A percentile compares a stretch with the other conserved stretches of the same genome.
phyloP scores from a whole-genome alignment of 2,888 invertebrate genomes.

The Phalangium opilio region DNA sequence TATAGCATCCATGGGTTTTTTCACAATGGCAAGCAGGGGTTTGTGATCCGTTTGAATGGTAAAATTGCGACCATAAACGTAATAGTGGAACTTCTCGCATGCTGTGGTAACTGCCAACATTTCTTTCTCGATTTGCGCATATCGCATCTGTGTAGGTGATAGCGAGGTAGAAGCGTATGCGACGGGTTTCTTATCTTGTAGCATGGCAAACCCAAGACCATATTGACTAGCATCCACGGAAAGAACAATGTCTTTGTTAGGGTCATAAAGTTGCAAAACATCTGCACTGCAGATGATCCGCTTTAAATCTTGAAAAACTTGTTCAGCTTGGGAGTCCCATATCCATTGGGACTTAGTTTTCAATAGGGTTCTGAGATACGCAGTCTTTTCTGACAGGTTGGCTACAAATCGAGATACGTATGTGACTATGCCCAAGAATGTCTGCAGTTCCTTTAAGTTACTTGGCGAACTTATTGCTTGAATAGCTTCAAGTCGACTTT shows the following conservation, averaged over 20 bases:
- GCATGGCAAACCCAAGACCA: conserved; percentile 26
- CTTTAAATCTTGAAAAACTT: conserved; percentile 22
- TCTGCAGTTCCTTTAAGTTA: conserved; percentile 2
- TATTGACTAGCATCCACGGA: conserved; percentile 26
- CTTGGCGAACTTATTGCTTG: not conserved
- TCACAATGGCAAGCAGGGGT: too few species aligned
- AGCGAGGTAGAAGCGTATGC: conserved; percentile 27
- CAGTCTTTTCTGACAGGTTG: too few species aligned
- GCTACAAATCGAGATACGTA: conserved; percentile 4
- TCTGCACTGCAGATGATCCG: conserved; percentile 22
- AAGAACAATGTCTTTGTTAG: conserved; percentile 16
- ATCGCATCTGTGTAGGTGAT: conserved; percentile 24
- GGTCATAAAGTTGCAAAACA: conserved; percentile 25
- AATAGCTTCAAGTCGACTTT: conserved; percentile 1
- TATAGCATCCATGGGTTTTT: too few species aligned
- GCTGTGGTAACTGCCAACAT: too few species aligned
- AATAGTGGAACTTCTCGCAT: too few species aligned
- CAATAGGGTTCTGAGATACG: too few species aligned
- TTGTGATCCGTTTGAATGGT: too few species aligned
- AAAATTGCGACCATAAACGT: too few species aligned
- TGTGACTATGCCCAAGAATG: conserved; percentile 6
- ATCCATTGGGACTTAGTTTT: too few species aligned
- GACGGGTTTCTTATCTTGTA: conserved; percentile 25
- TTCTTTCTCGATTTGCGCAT: too few species aligned
- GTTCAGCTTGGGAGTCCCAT: conserved; percentile 19